phyloP scores from a whole-genome alignment of 1,140 invertebrate species.

The Pentalonia nigronervosa region DNA sequence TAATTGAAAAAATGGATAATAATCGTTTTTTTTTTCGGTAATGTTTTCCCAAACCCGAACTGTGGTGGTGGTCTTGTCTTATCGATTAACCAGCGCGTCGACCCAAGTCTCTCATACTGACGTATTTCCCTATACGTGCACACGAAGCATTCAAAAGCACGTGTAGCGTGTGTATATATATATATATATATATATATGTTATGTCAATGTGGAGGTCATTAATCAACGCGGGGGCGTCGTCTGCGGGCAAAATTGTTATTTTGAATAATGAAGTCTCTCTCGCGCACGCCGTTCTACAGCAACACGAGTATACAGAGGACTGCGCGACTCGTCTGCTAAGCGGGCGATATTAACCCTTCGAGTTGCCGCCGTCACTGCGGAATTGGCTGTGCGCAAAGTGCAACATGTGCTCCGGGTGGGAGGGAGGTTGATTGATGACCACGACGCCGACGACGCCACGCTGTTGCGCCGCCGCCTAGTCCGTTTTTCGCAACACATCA shows the following conservation, averaged over 20 bases:
- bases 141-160: not conserved
- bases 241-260: conserved; percentile 37
- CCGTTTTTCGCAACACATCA: conserved; percentile 43
- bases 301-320: not conserved
- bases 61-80: conserved; percentile 13
- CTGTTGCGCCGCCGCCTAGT: conserved; percentile 27
- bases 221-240: conserved; percentile 38
- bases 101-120: not conserved
- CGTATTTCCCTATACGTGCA: not conserved
- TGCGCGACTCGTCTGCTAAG: not conserved
- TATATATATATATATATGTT: not conserved
- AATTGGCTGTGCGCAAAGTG: not conserved
- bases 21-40: conserved; percentile 39
- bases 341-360: conserved; percentile 53
- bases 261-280: conserved; percentile 54
- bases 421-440: conserved; percentile 51
- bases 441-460: not conserved
- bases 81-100: not conserved
- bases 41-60: conserved; percentile 4
- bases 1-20: conserved; percentile 46
- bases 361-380: too few relatives aligned
- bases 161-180: not conserved
- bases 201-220: not conserved
- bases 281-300: not conserved
- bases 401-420: conserved; percentile 30